These are phyloP conservation scores for Tribolium freemani DNA, from an alignment of 2,888 invertebrate genomes.

Conservation along the genomic window DNA sequence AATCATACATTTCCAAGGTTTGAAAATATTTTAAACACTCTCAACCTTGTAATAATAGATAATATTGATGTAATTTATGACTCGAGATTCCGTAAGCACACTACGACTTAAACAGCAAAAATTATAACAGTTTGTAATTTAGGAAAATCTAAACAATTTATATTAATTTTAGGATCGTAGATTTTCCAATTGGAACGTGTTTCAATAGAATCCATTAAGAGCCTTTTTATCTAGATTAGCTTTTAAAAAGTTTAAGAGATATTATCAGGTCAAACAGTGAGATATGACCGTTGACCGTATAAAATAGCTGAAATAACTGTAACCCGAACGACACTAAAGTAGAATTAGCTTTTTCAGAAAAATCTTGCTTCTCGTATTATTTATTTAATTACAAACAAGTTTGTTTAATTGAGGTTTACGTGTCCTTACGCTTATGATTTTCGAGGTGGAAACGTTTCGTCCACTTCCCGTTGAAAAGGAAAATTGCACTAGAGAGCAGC, in stretches of 20 bases:
- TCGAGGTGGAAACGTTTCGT: neutral
- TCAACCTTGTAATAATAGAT: neutral
- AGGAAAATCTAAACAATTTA: neutral
- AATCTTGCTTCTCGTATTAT: neutral
- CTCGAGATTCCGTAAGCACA: neutral
- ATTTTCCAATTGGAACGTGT: neutral
- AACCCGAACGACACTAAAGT: neutral
- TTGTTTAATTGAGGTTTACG: neutral
- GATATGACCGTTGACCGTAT: neutral
- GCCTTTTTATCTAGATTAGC: neutral
- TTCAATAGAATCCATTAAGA: neutral
- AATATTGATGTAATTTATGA: neutral
- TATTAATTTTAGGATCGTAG: neutral
- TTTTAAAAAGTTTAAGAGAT: neutral
- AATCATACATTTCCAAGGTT: neutral
- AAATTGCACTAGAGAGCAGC: constrained; percentile 12
- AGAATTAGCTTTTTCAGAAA: neutral
- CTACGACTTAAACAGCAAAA: neutral
- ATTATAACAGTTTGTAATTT: neutral
- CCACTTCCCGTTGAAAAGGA: neutral
- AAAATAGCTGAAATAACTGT: neutral
- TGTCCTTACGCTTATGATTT: too few species aligned
- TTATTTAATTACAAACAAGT: too few species aligned
- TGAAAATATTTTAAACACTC: neutral
- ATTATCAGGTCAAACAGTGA: neutral